Evolutionary conservation across 37 sponge, comb jelly and placozoan genomes (phyloP).

Genomic region (Theonella swinhoei): DNA sequence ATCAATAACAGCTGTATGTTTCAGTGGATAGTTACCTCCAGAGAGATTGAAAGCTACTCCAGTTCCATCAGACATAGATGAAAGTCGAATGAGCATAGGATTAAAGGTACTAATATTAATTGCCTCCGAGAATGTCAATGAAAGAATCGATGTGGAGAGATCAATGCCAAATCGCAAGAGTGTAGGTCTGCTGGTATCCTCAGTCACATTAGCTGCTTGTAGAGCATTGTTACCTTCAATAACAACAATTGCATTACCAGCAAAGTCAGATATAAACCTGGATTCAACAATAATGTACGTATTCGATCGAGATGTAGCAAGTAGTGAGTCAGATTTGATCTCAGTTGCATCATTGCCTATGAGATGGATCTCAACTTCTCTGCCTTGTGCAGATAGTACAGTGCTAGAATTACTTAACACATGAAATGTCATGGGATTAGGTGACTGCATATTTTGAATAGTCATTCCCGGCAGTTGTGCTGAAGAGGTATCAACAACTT

Average conservation of each 20-base stretch:
- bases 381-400: conserved; percentile 53
- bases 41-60: conserved; percentile 48
- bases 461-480: conserved; percentile 49
- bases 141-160: conserved; percentile 53
- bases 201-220: conserved; percentile 46
- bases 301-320: conserved; percentile 56
- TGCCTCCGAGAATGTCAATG: conserved; percentile 84
- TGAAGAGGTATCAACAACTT: conserved; percentile 71
- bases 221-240: conserved; percentile 38
- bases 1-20: conserved; percentile 61
- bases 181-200: conserved; percentile 70
- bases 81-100: conserved; percentile 66
- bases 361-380: conserved; percentile 75
- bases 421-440: conserved; percentile 30
- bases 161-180: conserved; percentile 62
- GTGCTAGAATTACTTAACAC: conserved; percentile 57
- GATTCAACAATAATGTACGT: conserved; percentile 58
- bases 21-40: conserved; percentile 58
- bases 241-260: conserved; percentile 56
- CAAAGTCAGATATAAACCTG: conserved; percentile 64
- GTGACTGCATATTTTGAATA: conserved; percentile 48
- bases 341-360: conserved; percentile 81
- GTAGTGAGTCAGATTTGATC: conserved; percentile 65
- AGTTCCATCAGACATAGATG: conserved; percentile 35
- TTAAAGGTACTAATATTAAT: conserved; percentile 62